Evolutionary conservation across 1,140 invertebrate genomes (phyloP).

Genomic region (Drosophila sulfurigaster): DNA sequence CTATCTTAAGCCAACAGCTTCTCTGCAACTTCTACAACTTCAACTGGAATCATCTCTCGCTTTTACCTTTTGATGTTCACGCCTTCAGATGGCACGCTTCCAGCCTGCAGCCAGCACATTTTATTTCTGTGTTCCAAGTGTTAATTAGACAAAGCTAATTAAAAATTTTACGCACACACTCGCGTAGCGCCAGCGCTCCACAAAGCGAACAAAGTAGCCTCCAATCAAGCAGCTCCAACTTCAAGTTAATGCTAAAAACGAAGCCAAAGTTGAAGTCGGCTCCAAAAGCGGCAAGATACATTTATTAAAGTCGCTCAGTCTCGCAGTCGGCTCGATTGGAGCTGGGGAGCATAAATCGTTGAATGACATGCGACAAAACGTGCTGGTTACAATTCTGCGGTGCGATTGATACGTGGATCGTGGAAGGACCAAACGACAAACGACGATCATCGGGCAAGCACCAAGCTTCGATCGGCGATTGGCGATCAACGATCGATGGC

Average conservation of each 20-base stretch:
- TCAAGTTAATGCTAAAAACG: constrained; percentile 5
- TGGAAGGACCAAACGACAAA: constrained; percentile 42
- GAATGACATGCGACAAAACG: constrained; percentile 81
- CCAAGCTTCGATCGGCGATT: constrained; percentile 3
- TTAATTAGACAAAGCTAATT: constrained; percentile 82
- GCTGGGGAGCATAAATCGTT: constrained; percentile 72
- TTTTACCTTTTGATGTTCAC: constrained; percentile 68
- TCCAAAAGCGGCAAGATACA: constrained; percentile 76
- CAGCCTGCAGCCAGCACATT: constrained; percentile 26
- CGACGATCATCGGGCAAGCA: constrained; percentile 14
- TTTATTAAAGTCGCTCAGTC: constrained; percentile 73
- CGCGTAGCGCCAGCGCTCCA: constrained; percentile 32
- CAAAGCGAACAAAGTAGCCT: constrained; percentile 2
- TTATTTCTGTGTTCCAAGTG: constrained; percentile 63
- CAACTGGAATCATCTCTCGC: constrained; percentile 4
- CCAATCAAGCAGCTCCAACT: constrained; percentile 16
- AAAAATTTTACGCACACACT: constrained; percentile 75
- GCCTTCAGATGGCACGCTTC: constrained; percentile 74
- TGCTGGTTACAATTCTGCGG: constrained; percentile 75
- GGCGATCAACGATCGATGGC: constrained; percentile 50
- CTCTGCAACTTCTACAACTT: background rate
- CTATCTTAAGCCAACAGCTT: background rate
- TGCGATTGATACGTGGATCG: constrained; percentile 70
- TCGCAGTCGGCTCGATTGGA: constrained; percentile 37
- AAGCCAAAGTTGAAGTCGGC: constrained; percentile 24